Percentiles rank a stretch among this genome's conserved stretches.
Conservation (phyloP, 2,113 vertebrate genomes). For the Oncorhynchus mykiss region DNA sequence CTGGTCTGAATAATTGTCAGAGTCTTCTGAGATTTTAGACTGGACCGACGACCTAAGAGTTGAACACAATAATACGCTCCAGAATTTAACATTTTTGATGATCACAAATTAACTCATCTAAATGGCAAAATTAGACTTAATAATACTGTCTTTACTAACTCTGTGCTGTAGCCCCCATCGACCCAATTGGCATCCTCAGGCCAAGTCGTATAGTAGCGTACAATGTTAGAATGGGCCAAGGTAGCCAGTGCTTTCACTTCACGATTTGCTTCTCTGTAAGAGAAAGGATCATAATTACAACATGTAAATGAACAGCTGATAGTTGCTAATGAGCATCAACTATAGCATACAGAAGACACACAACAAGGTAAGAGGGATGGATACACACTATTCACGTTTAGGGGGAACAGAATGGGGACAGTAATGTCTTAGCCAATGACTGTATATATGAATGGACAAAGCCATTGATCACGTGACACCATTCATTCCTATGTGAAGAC, state of each 20-base stretch:
- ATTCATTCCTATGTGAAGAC: too few relatives aligned
- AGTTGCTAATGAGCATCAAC: background rate
- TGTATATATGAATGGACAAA: background rate
- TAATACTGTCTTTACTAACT: background rate
- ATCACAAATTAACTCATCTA: background rate
- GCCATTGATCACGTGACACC: too few relatives aligned
- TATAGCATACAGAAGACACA: background rate
- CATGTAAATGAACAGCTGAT: background rate
- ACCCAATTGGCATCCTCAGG: background rate
- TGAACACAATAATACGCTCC: background rate
- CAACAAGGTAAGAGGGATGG: background rate
- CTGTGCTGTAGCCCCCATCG: background rate
- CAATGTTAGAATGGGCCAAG: conserved; percentile 32
- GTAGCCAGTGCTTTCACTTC: conserved; percentile 33
- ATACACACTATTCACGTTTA: background rate
- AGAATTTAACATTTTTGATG: background rate
- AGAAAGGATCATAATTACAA: too few relatives aligned
- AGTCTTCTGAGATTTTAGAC: background rate
- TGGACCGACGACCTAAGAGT: background rate
- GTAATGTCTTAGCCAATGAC: background rate
- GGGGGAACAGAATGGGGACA: background rate
- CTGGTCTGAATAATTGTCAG: background rate
- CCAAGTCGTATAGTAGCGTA: conserved; percentile 38
- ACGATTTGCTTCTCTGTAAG: conserved; percentile 16
- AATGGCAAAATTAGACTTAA: background rate